Conservation (phyloP, 2,113 vertebrate genomes). For the Eclectus roratus region DNA sequence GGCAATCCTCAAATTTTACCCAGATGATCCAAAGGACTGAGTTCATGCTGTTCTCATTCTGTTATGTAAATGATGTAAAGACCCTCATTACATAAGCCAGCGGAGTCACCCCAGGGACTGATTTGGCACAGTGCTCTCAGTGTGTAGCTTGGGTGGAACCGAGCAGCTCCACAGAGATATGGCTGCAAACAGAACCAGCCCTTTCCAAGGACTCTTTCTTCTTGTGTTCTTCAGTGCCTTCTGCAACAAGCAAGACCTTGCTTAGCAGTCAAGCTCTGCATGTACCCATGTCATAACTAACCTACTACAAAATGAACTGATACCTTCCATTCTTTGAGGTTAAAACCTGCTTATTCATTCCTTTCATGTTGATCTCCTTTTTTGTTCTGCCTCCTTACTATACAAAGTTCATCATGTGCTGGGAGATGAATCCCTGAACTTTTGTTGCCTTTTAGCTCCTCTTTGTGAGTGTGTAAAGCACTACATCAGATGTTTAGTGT, state of each 20-base stretch:
- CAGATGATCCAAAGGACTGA: not conserved
- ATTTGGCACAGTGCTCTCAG: not conserved
- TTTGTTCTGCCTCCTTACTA: not conserved
- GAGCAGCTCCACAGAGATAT: not conserved
- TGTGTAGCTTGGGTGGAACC: not conserved
- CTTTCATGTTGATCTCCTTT: rapidly evolving
- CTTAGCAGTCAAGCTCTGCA: not conserved
- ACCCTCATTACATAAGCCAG: not conserved
- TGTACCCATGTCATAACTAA: not conserved
- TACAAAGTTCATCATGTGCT: not conserved
- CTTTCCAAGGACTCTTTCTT: not conserved
- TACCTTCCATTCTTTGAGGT: not conserved
- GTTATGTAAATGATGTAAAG: not conserved
- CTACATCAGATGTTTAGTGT: not conserved
- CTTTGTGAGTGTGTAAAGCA: not conserved
- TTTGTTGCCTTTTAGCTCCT: conserved; percentile 21
- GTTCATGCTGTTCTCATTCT: not conserved
- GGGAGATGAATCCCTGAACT: not conserved
- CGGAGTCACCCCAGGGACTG: not conserved
- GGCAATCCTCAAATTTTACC: not conserved
- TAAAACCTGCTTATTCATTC: not conserved
- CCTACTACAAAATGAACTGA: not conserved
- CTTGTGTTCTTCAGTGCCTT: not conserved
- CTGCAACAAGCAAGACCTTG: not conserved
- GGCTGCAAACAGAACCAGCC: not conserved